Percentiles rank a stretch among this genome's conserved stretches.
Conservation (phyloP, 1,140 invertebrate species). For the Venturia canescens region DNA sequence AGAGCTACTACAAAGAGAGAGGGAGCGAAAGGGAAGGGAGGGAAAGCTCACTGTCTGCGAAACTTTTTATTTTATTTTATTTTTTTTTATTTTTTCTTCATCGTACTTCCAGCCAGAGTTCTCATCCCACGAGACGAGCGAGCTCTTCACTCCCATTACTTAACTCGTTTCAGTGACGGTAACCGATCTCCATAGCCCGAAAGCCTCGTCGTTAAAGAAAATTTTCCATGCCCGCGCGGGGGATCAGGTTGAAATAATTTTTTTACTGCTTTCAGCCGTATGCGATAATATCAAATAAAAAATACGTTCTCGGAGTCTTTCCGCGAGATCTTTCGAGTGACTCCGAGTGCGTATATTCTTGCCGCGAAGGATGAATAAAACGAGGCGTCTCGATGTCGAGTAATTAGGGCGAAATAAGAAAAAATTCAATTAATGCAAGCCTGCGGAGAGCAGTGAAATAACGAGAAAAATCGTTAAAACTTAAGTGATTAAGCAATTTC, state of each 20-base stretch:
- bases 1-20: constrained; percentile 24
- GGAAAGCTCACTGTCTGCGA: constrained; percentile 46
- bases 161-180: constrained; percentile 65
- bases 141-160: constrained; percentile 60
- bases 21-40: neutral
- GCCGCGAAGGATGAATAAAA: neutral
- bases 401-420: neutral
- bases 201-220: neutral
- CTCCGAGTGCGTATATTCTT: no score
- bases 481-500: no score
- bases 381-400: neutral
- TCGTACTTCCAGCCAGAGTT: constrained; percentile 35
- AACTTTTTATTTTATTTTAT: constrained; percentile 48
- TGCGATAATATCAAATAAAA: neutral
- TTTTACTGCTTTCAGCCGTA: neutral
- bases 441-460: no score
- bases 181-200: constrained; percentile 55
- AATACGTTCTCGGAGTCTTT: neutral
- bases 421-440: constrained; percentile 3
- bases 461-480: no score
- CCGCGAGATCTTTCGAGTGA: no score
- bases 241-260: constrained; percentile 11
- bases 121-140: constrained; percentile 56
- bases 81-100: constrained; percentile 38
- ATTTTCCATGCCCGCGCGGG: neutral